Evolutionary conservation across 1,140 invertebrate genomes (phyloP).

Genomic region (Episyrphus balteatus): DNA sequence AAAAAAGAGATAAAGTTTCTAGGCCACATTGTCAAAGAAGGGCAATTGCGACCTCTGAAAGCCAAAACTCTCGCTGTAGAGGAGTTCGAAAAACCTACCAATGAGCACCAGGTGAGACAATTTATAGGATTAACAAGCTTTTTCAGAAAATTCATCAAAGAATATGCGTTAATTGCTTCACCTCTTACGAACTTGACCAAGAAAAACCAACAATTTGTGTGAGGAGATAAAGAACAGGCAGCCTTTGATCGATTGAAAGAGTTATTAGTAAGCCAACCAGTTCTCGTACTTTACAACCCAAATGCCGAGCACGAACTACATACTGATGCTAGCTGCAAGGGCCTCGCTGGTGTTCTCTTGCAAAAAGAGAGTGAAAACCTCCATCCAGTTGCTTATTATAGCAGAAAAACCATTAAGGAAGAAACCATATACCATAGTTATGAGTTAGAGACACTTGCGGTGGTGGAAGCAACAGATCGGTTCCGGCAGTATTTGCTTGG

Average conservation of each 20-base stretch:
- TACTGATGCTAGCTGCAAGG: conserved; percentile 9
- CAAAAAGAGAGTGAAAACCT: conserved; percentile 12
- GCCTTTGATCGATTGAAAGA: not conserved
- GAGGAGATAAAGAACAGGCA: not conserved
- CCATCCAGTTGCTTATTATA: conserved; percentile 19
- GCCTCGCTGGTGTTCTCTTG: conserved; percentile 14
- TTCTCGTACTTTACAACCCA: conserved; percentile 12
- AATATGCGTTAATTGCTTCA: no score
- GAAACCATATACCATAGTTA: conserved; percentile 20
- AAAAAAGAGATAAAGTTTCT: not conserved
- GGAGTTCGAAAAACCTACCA: no score
- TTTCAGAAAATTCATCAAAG: no score
- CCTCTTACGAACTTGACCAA: not conserved
- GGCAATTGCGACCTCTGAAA: not conserved
- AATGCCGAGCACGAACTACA: no score
- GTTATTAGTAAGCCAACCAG: conserved; percentile 2
- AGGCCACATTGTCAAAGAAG: not conserved
- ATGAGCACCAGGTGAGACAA: not conserved
- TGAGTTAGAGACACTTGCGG: conserved; percentile 22
- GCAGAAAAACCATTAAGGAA: conserved; percentile 14
- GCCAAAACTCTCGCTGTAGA: not conserved
- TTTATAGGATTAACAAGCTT: no score
- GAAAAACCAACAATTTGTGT: not conserved
- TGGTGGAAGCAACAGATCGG: conserved; percentile 14
- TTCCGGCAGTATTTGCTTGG: conserved; percentile 17